phyloP scores from a whole-genome alignment of 2,113 vertebrate species.

The Oxygymnocypris stewartii region DNA sequence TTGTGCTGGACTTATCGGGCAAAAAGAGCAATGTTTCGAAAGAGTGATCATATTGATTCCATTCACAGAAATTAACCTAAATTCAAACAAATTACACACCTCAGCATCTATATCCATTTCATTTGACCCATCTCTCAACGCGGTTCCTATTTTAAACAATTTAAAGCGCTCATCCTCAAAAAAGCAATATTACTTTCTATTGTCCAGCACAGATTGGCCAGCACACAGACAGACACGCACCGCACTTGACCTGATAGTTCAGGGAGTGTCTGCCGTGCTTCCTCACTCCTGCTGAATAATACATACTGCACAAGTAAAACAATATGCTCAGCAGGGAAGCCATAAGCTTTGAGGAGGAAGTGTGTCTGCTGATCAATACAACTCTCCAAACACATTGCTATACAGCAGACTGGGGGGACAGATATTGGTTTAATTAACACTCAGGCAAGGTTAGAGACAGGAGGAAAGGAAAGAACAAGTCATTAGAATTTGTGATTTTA shows the following conservation, averaged over 20 bases:
- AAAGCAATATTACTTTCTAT: neutral
- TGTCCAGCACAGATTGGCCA: neutral
- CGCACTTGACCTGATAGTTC: neutral
- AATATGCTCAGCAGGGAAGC: too few relatives aligned
- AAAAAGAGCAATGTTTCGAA: neutral
- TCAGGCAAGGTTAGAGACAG: neutral
- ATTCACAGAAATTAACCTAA: too few relatives aligned
- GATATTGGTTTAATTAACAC: slow-evolving; percentile 13
- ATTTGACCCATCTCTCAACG: neutral
- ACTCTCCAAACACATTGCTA: slow-evolving; percentile 51
- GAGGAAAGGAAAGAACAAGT: neutral
- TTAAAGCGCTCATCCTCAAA: neutral
- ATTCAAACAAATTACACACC: neutral
- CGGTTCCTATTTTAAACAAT: neutral
- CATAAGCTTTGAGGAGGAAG: slow-evolving; percentile 33
- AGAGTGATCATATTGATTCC: neutral
- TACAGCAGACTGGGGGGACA: slow-evolving; percentile 28
- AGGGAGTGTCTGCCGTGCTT: slow-evolving; percentile 10
- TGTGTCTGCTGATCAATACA: slow-evolving; percentile 62
- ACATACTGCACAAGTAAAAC: slow-evolving; percentile 60
- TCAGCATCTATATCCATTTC: neutral
- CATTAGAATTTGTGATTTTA: neutral
- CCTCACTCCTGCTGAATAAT: slow-evolving; percentile 65
- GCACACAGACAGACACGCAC: slow-evolving; percentile 3
- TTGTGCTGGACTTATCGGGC: too few relatives aligned